Evolutionary conservation across 2,113 vertebrate species (phyloP).

Genomic region (Otolemur garnettii): DNA sequence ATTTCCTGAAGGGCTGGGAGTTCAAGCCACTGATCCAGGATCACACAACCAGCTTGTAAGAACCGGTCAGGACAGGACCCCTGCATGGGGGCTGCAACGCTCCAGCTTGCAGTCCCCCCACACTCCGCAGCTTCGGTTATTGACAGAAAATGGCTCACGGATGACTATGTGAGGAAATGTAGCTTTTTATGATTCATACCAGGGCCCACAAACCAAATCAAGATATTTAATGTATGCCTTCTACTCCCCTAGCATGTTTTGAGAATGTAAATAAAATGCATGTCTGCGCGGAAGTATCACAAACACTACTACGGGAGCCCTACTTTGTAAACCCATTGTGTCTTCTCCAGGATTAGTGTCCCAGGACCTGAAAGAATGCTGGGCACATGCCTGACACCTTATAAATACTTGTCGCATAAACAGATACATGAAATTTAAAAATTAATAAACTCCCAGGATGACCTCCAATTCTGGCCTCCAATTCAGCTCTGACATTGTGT

Average conservation of each 20-base stretch:
- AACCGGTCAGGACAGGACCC: background rate
- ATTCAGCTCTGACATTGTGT: background rate
- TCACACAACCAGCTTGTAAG: background rate
- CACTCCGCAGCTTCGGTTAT: background rate
- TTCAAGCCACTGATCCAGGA: background rate
- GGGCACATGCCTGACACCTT: background rate
- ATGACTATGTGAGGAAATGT: background rate
- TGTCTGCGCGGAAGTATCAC: background rate
- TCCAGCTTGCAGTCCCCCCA: background rate
- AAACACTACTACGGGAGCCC: background rate
- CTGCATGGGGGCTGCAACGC: no score
- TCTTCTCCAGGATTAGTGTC: background rate
- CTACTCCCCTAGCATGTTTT: background rate
- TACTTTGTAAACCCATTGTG: background rate
- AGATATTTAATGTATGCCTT: background rate
- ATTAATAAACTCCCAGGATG: background rate
- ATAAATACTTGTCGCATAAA: background rate
- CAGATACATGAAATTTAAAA: background rate
- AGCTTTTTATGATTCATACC: background rate
- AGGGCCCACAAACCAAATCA: background rate
- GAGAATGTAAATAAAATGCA: background rate
- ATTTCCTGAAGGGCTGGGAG: background rate
- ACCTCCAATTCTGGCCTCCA: background rate
- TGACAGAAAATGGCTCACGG: background rate
- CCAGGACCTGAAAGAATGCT: background rate